Evolutionary conservation across 2,113 vertebrate species (phyloP).

Genomic region (Protomyctophum bolini): DNA sequence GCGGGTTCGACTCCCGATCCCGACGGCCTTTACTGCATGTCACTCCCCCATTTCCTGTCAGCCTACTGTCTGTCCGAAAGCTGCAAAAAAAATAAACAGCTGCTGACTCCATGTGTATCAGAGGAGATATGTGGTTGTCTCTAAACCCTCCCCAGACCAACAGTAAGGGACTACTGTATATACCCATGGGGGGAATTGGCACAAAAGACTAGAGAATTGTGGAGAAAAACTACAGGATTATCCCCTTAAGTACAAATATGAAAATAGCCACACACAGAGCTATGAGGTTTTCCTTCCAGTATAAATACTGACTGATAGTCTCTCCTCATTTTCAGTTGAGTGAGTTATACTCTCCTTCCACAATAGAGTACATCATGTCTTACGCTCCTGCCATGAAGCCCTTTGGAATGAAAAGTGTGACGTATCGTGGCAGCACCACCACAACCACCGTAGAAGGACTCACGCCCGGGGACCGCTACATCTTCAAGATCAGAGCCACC

Average conservation of each 20-base stretch:
- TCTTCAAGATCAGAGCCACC: constrained; percentile 95
- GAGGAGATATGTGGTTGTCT: no score
- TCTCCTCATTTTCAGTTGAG: neutral
- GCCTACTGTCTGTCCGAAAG: no score
- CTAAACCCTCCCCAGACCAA: no score
- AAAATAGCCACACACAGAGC: constrained; percentile 12
- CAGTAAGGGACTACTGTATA: no score
- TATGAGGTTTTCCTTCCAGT: constrained; percentile 4
- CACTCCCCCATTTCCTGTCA: no score
- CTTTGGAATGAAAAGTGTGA: constrained; percentile 93
- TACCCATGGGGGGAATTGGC: no score
- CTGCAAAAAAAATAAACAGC: no score
- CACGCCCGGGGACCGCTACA: constrained; percentile 92
- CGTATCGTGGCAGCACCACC: constrained; percentile 84
- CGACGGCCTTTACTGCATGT: no score
- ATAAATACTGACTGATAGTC: neutral
- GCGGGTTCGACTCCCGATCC: no score
- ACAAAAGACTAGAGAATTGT: no score
- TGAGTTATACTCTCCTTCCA: constrained; percentile 76
- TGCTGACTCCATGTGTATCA: no score
- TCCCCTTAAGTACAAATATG: neutral
- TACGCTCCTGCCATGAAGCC: constrained; percentile 97
- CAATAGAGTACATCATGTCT: constrained; percentile 94
- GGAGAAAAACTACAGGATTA: no score
- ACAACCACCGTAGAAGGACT: constrained; percentile 91